Evolutionary conservation across 2,888 invertebrate genomes (phyloP).

Genomic region (Xylota sylvarum): DNA sequence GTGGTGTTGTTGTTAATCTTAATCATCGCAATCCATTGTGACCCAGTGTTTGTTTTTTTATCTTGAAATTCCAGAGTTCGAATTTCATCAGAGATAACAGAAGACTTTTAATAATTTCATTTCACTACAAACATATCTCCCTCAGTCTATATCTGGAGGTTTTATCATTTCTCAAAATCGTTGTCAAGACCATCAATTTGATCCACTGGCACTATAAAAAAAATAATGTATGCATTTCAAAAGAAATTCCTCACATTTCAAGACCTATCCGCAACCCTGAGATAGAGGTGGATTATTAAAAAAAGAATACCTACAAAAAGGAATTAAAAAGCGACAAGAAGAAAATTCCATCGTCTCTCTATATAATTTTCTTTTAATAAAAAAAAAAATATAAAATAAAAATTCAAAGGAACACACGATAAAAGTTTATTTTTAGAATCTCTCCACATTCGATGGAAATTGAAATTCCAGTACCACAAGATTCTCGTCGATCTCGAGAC

Average conservation of each 20-base stretch:
- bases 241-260: slow-evolving; percentile 20
- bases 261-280: slow-evolving; percentile 35
- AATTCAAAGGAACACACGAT: slow-evolving; percentile 48
- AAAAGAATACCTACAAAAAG: not conserved
- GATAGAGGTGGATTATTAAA: slow-evolving; percentile 18
- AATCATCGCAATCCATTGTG: not conserved
- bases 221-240: not conserved
- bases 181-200: slow-evolving; percentile 23
- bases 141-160: not conserved
- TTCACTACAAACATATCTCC: not conserved
- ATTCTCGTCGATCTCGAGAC: slow-evolving; percentile 34
- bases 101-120: slow-evolving; percentile 14
- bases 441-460: slow-evolving; percentile 58
- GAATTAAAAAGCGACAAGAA: not conserved
- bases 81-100: slow-evolving; percentile 47
- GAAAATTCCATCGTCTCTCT: slow-evolving; percentile 1
- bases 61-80: slow-evolving; percentile 22
- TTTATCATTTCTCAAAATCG: slow-evolving; percentile 2
- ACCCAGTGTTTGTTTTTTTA: slow-evolving; percentile 11
- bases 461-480: slow-evolving; percentile 60
- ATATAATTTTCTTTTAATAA: slow-evolving; percentile 11
- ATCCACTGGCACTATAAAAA: slow-evolving; percentile 15
- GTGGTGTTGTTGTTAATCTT: not conserved
- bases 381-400: slow-evolving; percentile 18
- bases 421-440: slow-evolving; percentile 58